Conservation (phyloP, 2,888 invertebrate species). For the Hydraecia micacea region DNA sequence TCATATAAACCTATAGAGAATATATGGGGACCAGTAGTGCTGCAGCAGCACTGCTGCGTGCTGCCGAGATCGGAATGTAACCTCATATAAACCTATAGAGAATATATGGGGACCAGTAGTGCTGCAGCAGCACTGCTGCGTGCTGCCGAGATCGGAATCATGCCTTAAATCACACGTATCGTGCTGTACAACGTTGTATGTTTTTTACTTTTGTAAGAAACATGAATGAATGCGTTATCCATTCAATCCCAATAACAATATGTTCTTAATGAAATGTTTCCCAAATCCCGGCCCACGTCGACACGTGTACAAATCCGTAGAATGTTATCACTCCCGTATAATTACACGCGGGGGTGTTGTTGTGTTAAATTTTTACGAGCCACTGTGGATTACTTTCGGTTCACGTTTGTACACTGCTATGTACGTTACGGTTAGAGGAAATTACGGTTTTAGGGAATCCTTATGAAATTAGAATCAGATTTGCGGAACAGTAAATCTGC, state of each 20-base stretch:
- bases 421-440: constrained; percentile 36
- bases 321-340: constrained; percentile 59
- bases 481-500: background rate
- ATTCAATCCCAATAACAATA: constrained; percentile 16
- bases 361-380: constrained; percentile 61
- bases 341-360: constrained; percentile 55
- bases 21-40: too few species aligned
- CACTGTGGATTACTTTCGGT: constrained; percentile 61
- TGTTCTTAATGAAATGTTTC: constrained; percentile 1
- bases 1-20: too few species aligned
- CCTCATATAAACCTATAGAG: too few species aligned
- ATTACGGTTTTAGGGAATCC: constrained; percentile 33
- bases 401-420: constrained; percentile 34
- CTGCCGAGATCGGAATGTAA: too few species aligned
- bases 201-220: too few species aligned
- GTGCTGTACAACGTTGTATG: too few species aligned
- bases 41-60: too few species aligned
- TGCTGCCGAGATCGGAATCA: too few species aligned
- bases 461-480: constrained; percentile 31
- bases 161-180: too few species aligned
- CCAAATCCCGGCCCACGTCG: constrained; percentile 7
- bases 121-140: too few species aligned
- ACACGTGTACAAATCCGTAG: constrained; percentile 43
- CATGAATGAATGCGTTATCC: background rate
- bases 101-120: too few species aligned